Percentiles rank a stretch among this genome's conserved stretches.
Conservation (phyloP, 2,797 vertebrate species). For the Spinibarbus caldwelli region DNA sequence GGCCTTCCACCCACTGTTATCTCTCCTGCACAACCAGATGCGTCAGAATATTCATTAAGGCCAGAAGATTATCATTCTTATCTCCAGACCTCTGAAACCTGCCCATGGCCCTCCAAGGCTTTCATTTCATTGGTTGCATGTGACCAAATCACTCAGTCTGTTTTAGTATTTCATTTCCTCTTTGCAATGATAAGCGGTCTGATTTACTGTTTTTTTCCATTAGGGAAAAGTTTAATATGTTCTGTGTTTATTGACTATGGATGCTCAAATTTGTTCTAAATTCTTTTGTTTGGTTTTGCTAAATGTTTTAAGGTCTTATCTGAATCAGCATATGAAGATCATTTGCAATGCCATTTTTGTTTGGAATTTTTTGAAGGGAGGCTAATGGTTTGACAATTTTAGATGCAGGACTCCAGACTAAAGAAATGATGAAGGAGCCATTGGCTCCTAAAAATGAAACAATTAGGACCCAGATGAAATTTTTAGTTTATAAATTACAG, state of each 20-base stretch:
- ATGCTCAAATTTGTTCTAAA: neutral
- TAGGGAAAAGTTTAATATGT: neutral
- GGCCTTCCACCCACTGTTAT: constrained; percentile 70
- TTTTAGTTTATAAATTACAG: neutral
- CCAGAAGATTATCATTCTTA: constrained; percentile 65
- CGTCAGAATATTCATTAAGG: constrained; percentile 74
- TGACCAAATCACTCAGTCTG: neutral
- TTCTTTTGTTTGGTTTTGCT: neutral
- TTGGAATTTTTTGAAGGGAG: neutral
- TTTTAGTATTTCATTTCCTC: neutral
- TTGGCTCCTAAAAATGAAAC: neutral
- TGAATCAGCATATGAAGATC: neutral
- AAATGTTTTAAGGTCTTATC: constrained; percentile 5
- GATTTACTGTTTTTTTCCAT: neutral
- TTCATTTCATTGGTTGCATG: constrained; percentile 37
- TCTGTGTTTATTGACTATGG: neutral
- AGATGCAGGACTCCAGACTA: neutral
- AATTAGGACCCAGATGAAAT: accelerated
- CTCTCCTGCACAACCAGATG: constrained; percentile 65
- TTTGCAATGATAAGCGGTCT: neutral
- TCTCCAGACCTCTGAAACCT: constrained; percentile 64
- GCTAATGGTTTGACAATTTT: neutral
- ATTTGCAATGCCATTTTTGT: neutral
- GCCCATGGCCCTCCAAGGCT: constrained; percentile 61
- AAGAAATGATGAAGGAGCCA: neutral